A percentile compares a stretch with the other conserved stretches of the same genome.
These are phyloP conservation scores for Pao palembangensis DNA, from an alignment of 2,113 vertebrate species.

Conservation along the genomic window DNA sequence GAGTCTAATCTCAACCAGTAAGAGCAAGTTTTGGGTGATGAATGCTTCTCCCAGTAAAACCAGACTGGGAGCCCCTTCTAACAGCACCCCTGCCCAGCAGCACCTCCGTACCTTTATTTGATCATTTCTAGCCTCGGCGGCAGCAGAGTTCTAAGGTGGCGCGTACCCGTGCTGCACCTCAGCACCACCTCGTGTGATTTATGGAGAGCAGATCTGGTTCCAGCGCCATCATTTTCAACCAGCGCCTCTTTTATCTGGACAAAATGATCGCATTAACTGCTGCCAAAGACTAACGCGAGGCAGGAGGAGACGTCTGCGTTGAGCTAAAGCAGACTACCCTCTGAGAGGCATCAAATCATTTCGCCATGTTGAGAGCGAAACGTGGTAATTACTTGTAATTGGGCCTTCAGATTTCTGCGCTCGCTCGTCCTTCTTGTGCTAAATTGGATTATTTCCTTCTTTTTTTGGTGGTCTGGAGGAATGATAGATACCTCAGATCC, in stretches of 20 bases:
- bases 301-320: conserved; percentile 94
- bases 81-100: background rate
- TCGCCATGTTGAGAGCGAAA: conserved; percentile 98
- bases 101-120: conserved; percentile 78
- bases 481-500: conserved; percentile 86
- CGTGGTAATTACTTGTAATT: conserved; percentile 99
- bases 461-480: conserved; percentile 82
- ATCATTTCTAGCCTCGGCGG: conserved; percentile 75
- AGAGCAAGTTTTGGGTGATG: conserved; percentile 1
- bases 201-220: conserved; percentile 77
- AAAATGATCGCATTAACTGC: conserved; percentile 86
- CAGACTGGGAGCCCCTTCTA: background rate
- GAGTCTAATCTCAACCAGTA: background rate
- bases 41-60: conserved; percentile 11
- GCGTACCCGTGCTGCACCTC: conserved; percentile 79
- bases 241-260: conserved; percentile 77
- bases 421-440: conserved; percentile 70
- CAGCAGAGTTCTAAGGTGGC: conserved; percentile 67
- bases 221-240: conserved; percentile 53
- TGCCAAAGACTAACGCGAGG: conserved; percentile 88
- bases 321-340: conserved; percentile 96
- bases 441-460: conserved; percentile 91
- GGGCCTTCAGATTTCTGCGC: conserved; percentile 81
- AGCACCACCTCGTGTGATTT: conserved; percentile 85
- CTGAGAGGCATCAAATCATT: conserved; percentile 99